A percentile compares a stretch with the other conserved stretches of the same genome.
Evolutionary conservation across 1,140 invertebrate species (phyloP).

Genomic region (Drosophila carrolli): DNA sequence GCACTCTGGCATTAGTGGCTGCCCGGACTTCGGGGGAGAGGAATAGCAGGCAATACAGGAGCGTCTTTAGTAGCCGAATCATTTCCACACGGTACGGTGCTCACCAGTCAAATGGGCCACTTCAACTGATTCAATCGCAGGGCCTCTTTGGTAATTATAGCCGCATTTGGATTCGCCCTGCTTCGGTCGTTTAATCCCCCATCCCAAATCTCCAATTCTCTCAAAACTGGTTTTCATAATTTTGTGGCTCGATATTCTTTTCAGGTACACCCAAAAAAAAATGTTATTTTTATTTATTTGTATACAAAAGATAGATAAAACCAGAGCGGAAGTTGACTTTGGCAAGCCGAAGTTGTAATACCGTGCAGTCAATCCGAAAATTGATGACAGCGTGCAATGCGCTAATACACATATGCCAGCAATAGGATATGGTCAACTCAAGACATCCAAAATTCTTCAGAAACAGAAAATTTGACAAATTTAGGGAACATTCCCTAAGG

Average conservation of each 20-base stretch:
- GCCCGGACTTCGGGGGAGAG: conserved; percentile 3
- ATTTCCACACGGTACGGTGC: conserved; percentile 48
- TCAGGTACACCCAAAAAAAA: conserved; percentile 23
- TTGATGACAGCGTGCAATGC: too few species aligned
- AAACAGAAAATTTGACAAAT: too few species aligned
- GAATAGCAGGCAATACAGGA: conserved; percentile 8
- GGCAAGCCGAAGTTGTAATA: not conserved
- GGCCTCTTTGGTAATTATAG: conserved; percentile 60
- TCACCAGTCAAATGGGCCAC: conserved; percentile 6
- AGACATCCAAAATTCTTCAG: too few species aligned
- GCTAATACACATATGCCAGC: too few species aligned
- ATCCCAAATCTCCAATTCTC: conserved; percentile 4
- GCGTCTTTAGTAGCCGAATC: conserved; percentile 18
- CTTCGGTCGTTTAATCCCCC: conserved; percentile 27
- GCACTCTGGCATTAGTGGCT: conserved; percentile 3
- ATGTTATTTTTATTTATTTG: not conserved
- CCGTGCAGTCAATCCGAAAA: too few species aligned
- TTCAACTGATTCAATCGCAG: conserved; percentile 44
- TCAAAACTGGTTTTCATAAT: conserved; percentile 36
- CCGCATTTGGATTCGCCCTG: conserved; percentile 27
- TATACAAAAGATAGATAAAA: not conserved
- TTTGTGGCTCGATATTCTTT: conserved; percentile 32
- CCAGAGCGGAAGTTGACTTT: too few species aligned
- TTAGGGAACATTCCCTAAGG: too few species aligned
- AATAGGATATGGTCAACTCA: too few species aligned